These are phyloP conservation scores for Platalea minor DNA, from an alignment of 2,797 vertebrate genomes.

Conservation along the genomic window DNA sequence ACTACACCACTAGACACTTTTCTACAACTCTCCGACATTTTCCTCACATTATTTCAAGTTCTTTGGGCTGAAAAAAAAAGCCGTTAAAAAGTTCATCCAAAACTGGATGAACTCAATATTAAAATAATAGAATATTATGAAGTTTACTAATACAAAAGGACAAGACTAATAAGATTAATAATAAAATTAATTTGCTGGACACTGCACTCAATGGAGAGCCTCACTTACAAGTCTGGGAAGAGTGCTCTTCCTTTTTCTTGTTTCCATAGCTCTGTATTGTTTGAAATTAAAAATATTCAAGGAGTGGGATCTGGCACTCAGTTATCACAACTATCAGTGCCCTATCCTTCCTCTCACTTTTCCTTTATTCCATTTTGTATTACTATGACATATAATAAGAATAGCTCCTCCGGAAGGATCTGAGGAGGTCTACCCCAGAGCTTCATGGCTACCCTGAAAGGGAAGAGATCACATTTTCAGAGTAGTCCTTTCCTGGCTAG, in stretches of 20 bases:
- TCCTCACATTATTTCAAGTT: not conserved
- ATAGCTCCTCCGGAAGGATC: not conserved
- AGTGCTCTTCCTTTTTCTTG: not conserved
- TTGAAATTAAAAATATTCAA: not conserved
- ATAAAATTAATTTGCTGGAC: not conserved
- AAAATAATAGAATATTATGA: not conserved
- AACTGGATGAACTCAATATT: not conserved
- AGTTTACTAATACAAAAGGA: not conserved
- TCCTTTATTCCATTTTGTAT: not conserved
- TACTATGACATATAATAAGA: not conserved
- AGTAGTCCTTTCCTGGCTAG: not conserved
- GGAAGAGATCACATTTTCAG: not conserved
- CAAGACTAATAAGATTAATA: not conserved
- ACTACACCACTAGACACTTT: not conserved
- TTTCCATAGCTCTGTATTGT: not conserved
- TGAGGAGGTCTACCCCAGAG: not conserved
- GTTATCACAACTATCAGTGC: not conserved
- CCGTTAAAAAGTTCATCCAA: not conserved
- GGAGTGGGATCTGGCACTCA: not conserved
- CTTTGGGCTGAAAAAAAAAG: not conserved
- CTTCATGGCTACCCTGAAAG: not conserved
- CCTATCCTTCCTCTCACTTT: not conserved
- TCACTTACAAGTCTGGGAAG: not conserved
- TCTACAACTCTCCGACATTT: not conserved
- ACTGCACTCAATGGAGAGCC: not conserved